Evolutionary conservation across 1,140 invertebrate genomes (phyloP).

Genomic region (Ostrea denselamellosa): DNA sequence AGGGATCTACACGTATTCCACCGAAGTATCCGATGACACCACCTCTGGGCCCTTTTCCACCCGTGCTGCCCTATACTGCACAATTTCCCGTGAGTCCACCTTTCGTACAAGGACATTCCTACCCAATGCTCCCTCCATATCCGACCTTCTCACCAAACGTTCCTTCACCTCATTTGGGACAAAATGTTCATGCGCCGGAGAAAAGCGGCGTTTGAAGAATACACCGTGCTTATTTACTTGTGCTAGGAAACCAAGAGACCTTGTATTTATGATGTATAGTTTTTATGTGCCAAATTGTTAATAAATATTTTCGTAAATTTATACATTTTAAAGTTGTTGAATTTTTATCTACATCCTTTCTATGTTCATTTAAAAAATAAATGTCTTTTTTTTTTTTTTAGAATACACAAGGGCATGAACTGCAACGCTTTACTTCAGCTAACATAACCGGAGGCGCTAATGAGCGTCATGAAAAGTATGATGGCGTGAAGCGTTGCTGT

Average conservation of each 20-base stretch:
- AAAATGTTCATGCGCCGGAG: background rate
- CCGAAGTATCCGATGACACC: conserved; percentile 11
- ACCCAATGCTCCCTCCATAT: background rate
- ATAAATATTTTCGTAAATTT: background rate
- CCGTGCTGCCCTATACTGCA: background rate
- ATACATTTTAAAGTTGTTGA: background rate
- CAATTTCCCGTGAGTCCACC: background rate
- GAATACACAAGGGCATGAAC: too few relatives aligned
- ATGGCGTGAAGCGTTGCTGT: too few relatives aligned
- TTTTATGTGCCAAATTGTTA: background rate
- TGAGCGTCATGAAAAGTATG: too few relatives aligned
- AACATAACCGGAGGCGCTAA: too few relatives aligned
- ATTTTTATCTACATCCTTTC: background rate
- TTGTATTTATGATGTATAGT: background rate
- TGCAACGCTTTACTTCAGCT: too few relatives aligned
- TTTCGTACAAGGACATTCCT: background rate
- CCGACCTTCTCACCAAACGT: background rate
- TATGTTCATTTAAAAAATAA: too few relatives aligned
- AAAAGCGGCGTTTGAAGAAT: background rate
- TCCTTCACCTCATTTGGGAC: background rate
- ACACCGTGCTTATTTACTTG: background rate
- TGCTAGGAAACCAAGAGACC: background rate
- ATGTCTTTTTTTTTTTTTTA: too few relatives aligned
- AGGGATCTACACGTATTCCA: background rate
- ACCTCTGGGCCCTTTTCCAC: background rate